Percentiles rank a stretch among this genome's conserved stretches.
phyloP scores from a whole-genome alignment of 2,797 vertebrate genomes.

The Telmatherina bonti region DNA sequence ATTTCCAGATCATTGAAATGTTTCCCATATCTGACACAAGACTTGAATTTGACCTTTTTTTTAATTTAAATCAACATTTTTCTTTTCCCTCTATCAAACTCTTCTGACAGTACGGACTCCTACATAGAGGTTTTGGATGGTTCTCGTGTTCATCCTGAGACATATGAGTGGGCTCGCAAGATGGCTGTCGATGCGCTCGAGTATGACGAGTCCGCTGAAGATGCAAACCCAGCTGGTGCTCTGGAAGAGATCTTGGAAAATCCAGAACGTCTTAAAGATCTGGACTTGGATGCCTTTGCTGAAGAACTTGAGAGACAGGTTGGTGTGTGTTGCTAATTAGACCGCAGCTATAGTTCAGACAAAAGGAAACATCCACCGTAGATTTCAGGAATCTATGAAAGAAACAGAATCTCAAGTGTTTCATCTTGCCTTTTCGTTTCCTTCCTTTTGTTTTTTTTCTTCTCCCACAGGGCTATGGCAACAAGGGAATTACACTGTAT shows the following conservation, averaged over 20 bases:
- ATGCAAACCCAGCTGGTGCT: constrained; percentile 97
- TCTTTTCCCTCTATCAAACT: constrained; percentile 6
- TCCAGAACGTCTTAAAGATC: constrained; percentile 95
- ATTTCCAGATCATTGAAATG: not conserved
- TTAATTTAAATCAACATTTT: not conserved
- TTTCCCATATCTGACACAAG: not conserved
- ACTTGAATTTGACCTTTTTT: not conserved
- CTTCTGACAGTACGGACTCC: constrained; percentile 90
- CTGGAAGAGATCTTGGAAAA: constrained; percentile 99
- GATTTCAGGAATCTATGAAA: not conserved
- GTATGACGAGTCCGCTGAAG: constrained; percentile 97
- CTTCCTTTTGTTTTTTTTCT: not conserved
- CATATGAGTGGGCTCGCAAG: constrained; percentile 98
- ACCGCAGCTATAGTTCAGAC: not conserved
- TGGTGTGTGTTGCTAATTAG: constrained; percentile 3
- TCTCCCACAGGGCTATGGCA: constrained; percentile 91
- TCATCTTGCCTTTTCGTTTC: not conserved
- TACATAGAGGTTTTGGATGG: constrained; percentile 99
- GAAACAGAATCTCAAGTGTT: not conserved
- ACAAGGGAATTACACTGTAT: constrained; percentile 98
- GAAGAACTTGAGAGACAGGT: constrained; percentile 99
- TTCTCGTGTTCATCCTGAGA: constrained; percentile 97
- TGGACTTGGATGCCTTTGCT: constrained; percentile 97
- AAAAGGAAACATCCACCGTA: not conserved
- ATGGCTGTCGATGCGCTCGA: constrained; percentile 99